Conservation (phyloP, 2,113 vertebrate genomes). For the Planiliza haematocheilus region DNA sequence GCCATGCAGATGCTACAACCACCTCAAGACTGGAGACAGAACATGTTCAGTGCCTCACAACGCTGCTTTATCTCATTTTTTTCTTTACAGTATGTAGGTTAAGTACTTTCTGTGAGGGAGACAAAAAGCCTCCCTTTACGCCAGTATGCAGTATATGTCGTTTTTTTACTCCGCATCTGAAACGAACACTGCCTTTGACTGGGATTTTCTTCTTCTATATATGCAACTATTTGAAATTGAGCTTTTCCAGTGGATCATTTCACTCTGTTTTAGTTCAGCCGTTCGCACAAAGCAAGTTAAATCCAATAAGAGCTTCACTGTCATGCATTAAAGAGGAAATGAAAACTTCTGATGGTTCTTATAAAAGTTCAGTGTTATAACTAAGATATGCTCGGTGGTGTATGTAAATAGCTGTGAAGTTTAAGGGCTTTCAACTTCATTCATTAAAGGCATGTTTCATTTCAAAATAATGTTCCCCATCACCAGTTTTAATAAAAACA, state of each 20-base stretch:
- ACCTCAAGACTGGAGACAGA: slow-evolving; percentile 8
- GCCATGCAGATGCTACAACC: slow-evolving; percentile 41
- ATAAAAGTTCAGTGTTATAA: not conserved
- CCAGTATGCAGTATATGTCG: not conserved
- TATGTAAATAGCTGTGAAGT: slow-evolving; percentile 10
- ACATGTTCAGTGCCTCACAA: not conserved
- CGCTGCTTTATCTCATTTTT: not conserved
- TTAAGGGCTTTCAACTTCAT: slow-evolving; percentile 12
- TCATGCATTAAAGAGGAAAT: slow-evolving; percentile 14
- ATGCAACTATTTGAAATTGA: no score
- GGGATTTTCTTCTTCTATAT: not conserved
- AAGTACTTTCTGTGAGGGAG: slow-evolving; percentile 11
- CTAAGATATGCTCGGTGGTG: not conserved
- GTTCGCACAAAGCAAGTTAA: no score
- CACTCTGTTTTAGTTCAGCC: not conserved
- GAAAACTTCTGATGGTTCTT: not conserved
- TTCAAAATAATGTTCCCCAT: slow-evolving; percentile 49
- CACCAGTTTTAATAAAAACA: slow-evolving; percentile 48
- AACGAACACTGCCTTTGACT: no score
- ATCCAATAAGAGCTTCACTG: not conserved
- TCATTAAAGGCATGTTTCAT: slow-evolving; percentile 8
- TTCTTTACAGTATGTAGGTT: slow-evolving; percentile 19
- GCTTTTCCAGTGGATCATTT: no score
- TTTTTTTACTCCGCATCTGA: no score
- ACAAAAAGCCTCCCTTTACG: not conserved